Evolutionary conservation across 2,113 vertebrate species (phyloP).

Genomic region (Nannospalax galili): DNA sequence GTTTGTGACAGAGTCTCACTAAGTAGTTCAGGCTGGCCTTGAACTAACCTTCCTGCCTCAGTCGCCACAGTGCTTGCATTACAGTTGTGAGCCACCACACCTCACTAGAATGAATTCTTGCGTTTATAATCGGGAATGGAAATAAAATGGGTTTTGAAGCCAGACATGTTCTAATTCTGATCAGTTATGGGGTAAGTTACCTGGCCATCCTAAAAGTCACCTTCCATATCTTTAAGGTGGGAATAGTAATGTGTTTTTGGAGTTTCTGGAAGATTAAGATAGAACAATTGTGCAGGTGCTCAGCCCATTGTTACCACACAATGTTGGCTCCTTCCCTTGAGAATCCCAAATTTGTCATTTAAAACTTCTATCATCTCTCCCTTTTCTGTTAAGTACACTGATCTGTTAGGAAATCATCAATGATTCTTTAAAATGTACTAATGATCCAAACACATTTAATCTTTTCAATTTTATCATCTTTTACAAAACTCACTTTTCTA

Average conservation of each 20-base stretch:
- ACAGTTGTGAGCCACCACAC: background rate
- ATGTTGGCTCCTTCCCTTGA: too few relatives aligned
- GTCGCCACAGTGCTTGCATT: background rate
- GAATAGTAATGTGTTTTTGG: constrained; percentile 3
- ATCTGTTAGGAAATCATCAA: background rate
- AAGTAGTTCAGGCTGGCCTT: background rate
- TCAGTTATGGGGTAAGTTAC: background rate
- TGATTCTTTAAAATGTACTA: background rate
- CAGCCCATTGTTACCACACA: too few relatives aligned
- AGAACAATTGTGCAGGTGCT: background rate
- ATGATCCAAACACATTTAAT: background rate
- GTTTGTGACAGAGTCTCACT: background rate
- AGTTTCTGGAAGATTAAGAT: background rate
- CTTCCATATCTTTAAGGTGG: background rate
- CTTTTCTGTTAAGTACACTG: background rate
- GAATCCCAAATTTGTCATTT: constrained; percentile 16
- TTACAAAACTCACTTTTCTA: background rate
- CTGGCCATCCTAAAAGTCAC: background rate
- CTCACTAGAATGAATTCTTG: background rate
- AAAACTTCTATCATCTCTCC: too few relatives aligned
- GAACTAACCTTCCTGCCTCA: background rate
- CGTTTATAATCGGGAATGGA: background rate
- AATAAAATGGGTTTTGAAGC: background rate
- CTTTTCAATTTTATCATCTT: background rate
- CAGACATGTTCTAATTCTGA: background rate